These are phyloP conservation scores for Mico argentatus DNA, from an alignment of 2,797 vertebrate species.

Conservation along the genomic window DNA sequence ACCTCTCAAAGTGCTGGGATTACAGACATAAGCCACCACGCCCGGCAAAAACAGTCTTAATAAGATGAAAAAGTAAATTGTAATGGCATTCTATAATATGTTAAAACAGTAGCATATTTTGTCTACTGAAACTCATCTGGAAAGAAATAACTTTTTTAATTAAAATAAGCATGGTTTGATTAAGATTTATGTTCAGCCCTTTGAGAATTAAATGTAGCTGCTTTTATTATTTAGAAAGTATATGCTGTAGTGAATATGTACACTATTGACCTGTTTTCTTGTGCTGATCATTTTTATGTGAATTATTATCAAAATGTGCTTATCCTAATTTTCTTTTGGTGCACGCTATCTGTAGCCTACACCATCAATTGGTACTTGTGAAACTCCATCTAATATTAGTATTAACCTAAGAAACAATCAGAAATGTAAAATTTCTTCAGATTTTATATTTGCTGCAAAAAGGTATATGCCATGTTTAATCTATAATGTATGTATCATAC, in stretches of 20 bases:
- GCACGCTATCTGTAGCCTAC: neutral
- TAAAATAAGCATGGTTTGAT: neutral
- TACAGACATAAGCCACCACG: neutral
- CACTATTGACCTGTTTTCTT: neutral
- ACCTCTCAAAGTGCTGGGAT: neutral
- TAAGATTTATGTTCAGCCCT: neutral
- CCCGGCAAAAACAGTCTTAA: neutral
- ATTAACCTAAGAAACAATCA: neutral
- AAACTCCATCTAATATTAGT: constrained; percentile 40
- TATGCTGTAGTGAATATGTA: neutral
- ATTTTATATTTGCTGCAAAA: neutral
- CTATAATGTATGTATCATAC: neutral
- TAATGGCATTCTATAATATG: neutral
- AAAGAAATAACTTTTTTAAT: too few relatives aligned
- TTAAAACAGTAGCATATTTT: neutral
- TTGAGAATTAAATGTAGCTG: neutral
- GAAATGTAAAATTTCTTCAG: neutral
- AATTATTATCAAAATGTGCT: neutral
- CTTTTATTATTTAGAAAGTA: constrained; percentile 33
- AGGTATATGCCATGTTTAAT: neutral
- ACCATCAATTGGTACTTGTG: neutral
- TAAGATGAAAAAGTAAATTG: neutral
- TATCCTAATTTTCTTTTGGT: neutral
- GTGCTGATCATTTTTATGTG: neutral
- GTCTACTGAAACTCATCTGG: too few relatives aligned